These are phyloP conservation scores for Thamnaconus septentrionalis DNA, from an alignment of 2,113 vertebrate species.

Conservation along the genomic window DNA sequence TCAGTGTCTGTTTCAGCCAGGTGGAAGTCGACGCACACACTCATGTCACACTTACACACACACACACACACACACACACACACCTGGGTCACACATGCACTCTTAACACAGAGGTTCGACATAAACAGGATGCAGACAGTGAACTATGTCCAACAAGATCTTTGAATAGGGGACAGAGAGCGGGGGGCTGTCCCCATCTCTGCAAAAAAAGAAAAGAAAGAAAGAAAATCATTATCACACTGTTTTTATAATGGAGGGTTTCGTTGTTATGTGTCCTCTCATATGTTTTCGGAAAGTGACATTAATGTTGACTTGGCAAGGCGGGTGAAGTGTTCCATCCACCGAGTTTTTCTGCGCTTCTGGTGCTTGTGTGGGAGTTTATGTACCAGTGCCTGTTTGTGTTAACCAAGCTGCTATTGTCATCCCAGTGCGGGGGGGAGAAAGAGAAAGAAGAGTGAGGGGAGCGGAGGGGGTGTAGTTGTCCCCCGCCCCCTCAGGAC, in stretches of 20 bases:
- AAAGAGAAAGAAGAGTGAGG: too few species aligned
- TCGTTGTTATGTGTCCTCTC: slow-evolving; percentile 23
- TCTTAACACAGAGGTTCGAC: slow-evolving; percentile 28
- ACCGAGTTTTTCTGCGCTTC: slow-evolving; percentile 21
- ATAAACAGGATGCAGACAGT: slow-evolving; percentile 66
- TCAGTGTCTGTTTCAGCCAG: slow-evolving; percentile 12
- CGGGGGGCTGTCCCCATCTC: slow-evolving; percentile 3
- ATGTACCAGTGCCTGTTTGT: slow-evolving; percentile 29
- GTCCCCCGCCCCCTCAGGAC: slow-evolving; percentile 69
- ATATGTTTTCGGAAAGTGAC: slow-evolving; percentile 16
- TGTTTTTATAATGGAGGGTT: slow-evolving; percentile 39
- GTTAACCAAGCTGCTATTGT: slow-evolving; percentile 71
- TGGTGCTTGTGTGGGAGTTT: slow-evolving; percentile 13
- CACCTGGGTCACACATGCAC: slow-evolving; percentile 41
- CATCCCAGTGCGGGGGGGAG: slow-evolving; percentile 65
- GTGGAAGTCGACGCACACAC: slow-evolving; percentile 6
- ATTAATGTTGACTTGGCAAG: slow-evolving; percentile 27
- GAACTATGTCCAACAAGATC: slow-evolving; percentile 53
- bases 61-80: slow-evolving; percentile 26
- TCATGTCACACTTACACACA: slow-evolving; percentile 22
- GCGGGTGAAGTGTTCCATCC: neutral
- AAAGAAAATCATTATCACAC: slow-evolving; percentile 50
- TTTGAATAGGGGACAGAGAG: slow-evolving; percentile 39
- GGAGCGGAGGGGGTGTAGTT: slow-evolving; percentile 20
- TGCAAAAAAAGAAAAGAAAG: neutral